A percentile compares a stretch with the other conserved stretches of the same genome.
Conservation (phyloP, 2,797 vertebrate genomes). For the Dryobates pubescens region DNA sequence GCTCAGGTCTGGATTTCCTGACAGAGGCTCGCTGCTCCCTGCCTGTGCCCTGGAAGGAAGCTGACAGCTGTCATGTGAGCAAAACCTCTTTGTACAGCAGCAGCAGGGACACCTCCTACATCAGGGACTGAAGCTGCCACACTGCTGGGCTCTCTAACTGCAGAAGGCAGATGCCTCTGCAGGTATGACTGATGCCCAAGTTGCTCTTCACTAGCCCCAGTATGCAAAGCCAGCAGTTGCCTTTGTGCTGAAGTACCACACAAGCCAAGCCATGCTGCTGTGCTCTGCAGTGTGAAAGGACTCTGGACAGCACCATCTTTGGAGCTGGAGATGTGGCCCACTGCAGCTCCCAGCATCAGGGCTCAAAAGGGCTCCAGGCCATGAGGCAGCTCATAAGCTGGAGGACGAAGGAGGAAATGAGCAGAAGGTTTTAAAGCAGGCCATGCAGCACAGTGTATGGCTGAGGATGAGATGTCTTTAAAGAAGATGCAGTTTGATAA, state of each 20-base stretch:
- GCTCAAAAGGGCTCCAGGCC: not conserved
- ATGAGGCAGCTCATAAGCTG: not conserved
- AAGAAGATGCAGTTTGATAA: not conserved
- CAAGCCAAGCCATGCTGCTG: not conserved
- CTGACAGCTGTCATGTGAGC: not conserved
- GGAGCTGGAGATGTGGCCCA: not conserved
- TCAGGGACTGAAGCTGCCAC: not conserved
- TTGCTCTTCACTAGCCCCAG: not conserved
- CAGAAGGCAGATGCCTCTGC: fast-evolving
- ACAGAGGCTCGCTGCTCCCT: not conserved
- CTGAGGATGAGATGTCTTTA: not conserved
- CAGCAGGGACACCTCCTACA: not conserved
- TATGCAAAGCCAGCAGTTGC: not conserved
- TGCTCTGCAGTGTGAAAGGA: not conserved
- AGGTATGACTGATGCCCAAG: not conserved
- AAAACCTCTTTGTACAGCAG: not conserved
- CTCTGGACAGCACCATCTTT: not conserved
- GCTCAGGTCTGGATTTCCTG: not conserved
- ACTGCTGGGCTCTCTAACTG: fast-evolving
- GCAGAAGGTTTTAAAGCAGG: not conserved
- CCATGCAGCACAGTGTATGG: not conserved
- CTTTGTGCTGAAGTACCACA: fast-evolving
- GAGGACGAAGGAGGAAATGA: not conserved
- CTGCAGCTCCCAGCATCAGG: not conserved
- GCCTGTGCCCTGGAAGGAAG: not conserved